phyloP scores from a whole-genome alignment of 1,140 invertebrate genomes.

The Solenopsis fugax region DNA sequence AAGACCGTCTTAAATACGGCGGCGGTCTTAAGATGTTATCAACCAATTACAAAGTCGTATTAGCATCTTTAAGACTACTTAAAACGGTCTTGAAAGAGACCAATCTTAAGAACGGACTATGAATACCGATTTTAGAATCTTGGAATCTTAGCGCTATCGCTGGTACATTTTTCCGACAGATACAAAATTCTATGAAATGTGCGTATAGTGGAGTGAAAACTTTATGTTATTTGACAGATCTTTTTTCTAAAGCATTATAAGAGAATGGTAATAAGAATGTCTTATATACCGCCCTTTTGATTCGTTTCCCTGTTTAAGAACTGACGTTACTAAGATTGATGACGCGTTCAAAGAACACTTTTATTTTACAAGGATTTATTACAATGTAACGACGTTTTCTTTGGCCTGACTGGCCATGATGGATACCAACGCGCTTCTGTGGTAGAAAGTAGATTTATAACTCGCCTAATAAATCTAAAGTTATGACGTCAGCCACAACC shows the following conservation, averaged over 20 bases:
- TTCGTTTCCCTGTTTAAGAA: conserved; percentile 57
- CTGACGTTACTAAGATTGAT: conserved; percentile 64
- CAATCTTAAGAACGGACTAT: too few species aligned
- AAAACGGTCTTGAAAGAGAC: too few species aligned
- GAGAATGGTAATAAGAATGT: conserved; percentile 44
- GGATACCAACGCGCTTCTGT: conserved; percentile 58
- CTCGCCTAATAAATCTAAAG: conserved; percentile 63
- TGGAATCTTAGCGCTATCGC: background rate
- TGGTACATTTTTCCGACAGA: background rate
- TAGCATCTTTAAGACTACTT: too few species aligned
- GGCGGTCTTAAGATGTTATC: too few species aligned
- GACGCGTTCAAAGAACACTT: conserved; percentile 60
- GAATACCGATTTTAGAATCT: background rate
- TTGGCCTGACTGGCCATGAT: conserved; percentile 55
- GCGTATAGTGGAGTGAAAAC: background rate
- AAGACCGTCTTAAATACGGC: too few species aligned
- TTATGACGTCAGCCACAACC: conserved; percentile 50
- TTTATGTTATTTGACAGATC: conserved; percentile 17
- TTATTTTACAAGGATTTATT: conserved; percentile 67
- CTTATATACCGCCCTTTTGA: conserved; percentile 54
- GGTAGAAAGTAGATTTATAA: conserved; percentile 62
- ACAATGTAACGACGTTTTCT: conserved; percentile 63
- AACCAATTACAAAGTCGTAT: too few species aligned
- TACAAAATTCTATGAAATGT: background rate
- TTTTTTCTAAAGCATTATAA: conserved; percentile 11